Base-by-base conservation (phyloP, 2,113 vertebrate genomes). In the Callipepla californica region DNA sequence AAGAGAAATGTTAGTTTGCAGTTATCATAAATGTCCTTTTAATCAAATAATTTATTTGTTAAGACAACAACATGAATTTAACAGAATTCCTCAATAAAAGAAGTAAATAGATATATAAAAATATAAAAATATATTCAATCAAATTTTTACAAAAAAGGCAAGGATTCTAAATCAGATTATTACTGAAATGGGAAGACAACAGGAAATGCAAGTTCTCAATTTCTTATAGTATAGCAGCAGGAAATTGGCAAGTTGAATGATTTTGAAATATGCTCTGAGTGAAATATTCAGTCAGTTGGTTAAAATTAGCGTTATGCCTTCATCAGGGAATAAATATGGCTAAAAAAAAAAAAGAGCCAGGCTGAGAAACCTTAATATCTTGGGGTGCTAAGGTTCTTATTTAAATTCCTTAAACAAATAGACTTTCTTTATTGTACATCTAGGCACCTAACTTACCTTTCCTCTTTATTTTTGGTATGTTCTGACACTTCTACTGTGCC, bases 11-110 rank as follows among this genome's bases (percentile, higher is more conserved):
- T 7, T 23, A 59, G 22, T 68, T 63, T 76, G 19, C 34, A 61
- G 22, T 48, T 85, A 26, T 76, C 30, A 19, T 26, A 68, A 77
- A 78, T 81, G 38, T 36, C 36, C 25, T 80, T 86, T 82, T 57
- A 82, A 79, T 79, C 11, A 86, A 83, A 80, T 69, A 86, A 77
- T 86, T 48, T 81, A 59, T 82, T 73, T 73, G 40, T 76, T 80
- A 80, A 70, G 18, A 47, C 6, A 11, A 61, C 36, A 51, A 47
- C 19, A 78, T 28, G 83, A 92, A 82, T 91, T 75, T 38, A 81
- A 13, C 70, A 65, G 8, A 78, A 59, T 78, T 90, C 0, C 66
- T 92, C 83, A 81, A 15, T 73, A 58, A 38, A 67, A 69, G 17
- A 65, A 32, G 6, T 26, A 47, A 85, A 65, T 30, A 17, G 15